Evolutionary conservation across 2,113 vertebrate species (phyloP).

Genomic region (Nannospalax galili): DNA sequence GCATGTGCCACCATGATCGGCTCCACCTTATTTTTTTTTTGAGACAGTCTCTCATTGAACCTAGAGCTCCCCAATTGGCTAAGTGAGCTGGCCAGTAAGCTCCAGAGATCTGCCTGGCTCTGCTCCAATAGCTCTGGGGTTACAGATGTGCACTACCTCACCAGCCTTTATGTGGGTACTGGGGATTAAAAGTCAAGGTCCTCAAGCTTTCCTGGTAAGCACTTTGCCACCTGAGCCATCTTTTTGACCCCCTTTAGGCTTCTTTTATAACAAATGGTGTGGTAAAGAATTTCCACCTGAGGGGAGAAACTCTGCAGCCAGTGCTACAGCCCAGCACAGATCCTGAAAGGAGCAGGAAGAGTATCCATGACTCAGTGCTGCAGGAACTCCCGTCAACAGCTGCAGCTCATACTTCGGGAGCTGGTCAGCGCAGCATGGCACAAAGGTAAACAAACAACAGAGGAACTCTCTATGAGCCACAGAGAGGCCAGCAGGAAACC

Average conservation of each 20-base stretch:
- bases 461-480: neutral
- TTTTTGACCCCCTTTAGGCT: neutral
- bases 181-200: neutral
- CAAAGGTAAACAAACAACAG: neutral
- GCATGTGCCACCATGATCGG: neutral
- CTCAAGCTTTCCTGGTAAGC: neutral
- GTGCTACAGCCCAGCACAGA: neutral
- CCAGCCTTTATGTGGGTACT: neutral
- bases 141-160: neutral
- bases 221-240: neutral
- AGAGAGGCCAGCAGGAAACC: neutral
- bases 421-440: neutral
- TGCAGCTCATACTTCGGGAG: neutral
- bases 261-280: too few relatives aligned
- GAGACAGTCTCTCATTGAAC: neutral
- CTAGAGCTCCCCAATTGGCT: neutral
- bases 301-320: neutral
- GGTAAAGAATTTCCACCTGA: neutral
- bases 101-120: neutral
- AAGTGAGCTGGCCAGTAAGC: neutral
- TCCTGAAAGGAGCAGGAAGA: neutral
- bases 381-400: neutral
- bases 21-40: neutral
- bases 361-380: rapidly evolving
- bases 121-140: neutral